These are phyloP conservation scores for Platyrinchus mystaceus DNA, from an alignment of 2,797 vertebrate species.

Conservation along the genomic window DNA sequence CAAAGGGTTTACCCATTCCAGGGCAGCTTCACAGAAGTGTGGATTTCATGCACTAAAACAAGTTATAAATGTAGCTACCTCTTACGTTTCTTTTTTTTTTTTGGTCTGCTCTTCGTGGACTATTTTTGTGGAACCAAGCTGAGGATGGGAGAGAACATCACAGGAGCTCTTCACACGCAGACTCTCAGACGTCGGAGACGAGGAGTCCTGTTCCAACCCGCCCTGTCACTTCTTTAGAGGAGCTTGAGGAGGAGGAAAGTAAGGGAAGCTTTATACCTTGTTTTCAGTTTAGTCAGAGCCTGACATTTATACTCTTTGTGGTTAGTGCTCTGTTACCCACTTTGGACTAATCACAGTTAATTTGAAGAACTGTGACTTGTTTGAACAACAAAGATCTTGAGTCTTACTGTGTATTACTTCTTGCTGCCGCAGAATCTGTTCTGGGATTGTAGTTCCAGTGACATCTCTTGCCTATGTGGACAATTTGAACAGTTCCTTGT, in stretches of 20 bases:
- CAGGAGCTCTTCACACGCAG: slow-evolving; percentile 47
- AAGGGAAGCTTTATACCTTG: slow-evolving; percentile 46
- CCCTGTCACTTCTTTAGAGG: slow-evolving; percentile 61
- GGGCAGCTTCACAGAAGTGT: background rate
- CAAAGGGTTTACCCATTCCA: background rate
- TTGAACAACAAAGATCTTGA: background rate
- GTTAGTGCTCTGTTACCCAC: background rate
- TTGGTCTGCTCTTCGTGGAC: background rate
- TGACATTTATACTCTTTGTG: background rate
- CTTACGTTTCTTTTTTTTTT: background rate
- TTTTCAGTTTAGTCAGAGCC: background rate
- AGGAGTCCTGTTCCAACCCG: slow-evolving; percentile 21
- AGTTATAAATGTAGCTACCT: background rate
- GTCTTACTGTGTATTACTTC: background rate
- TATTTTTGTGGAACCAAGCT: slow-evolving; percentile 34
- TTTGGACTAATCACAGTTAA: background rate
- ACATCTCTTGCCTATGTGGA: background rate
- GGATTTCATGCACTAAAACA: background rate
- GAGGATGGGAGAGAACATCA: slow-evolving; percentile 63
- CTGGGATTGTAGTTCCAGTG: background rate
- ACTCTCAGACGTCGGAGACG: slow-evolving; percentile 46
- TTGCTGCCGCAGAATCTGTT: background rate
- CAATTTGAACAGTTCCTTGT: background rate
- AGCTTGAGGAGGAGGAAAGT: slow-evolving; percentile 79
- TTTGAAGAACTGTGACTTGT: background rate